These are phyloP conservation scores for Ficedula albicollis DNA, from an alignment of 2,797 vertebrate genomes.

Conservation along the genomic window DNA sequence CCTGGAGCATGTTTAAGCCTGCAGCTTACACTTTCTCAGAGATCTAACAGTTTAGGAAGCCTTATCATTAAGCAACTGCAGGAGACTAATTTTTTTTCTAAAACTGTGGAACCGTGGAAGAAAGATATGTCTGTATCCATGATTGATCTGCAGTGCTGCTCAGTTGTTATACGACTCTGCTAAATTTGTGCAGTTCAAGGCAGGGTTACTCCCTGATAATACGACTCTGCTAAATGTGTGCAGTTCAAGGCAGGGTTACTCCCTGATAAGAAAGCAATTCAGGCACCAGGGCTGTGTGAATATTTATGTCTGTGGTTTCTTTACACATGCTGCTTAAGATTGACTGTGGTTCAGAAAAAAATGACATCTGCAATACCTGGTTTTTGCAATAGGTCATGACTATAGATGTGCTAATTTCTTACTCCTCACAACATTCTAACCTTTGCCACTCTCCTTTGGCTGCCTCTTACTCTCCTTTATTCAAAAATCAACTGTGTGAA, in stretches of 20 bases:
- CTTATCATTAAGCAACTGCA: conserved; percentile 1
- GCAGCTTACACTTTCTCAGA: not conserved
- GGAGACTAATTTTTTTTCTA: not conserved
- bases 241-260: conserved; percentile 33
- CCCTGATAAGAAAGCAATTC: conserved; percentile 26
- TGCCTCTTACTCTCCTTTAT: not conserved
- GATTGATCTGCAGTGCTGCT: conserved; percentile 9
- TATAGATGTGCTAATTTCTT: conserved; percentile 19
- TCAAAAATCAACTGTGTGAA: not conserved
- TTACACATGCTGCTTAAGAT: not conserved
- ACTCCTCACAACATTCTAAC: not conserved
- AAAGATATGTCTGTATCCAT: not conserved
- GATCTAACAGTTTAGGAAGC: not conserved
- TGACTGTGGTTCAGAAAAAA: not conserved
- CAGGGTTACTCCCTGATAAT: conserved; percentile 20
- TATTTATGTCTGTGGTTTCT: conserved; percentile 8
- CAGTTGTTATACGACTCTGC: not conserved
- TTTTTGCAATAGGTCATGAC: not conserved
- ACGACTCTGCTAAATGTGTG: not conserved
- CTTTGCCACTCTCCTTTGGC: not conserved
- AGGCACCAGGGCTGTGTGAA: not conserved
- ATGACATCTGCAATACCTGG: not conserved
- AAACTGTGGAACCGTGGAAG: not conserved
- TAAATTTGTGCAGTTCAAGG: conserved; percentile 5
- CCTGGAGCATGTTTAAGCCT: not conserved